Conservation (phyloP, 2,888 invertebrate species). For the Polietes domitor region DNA sequence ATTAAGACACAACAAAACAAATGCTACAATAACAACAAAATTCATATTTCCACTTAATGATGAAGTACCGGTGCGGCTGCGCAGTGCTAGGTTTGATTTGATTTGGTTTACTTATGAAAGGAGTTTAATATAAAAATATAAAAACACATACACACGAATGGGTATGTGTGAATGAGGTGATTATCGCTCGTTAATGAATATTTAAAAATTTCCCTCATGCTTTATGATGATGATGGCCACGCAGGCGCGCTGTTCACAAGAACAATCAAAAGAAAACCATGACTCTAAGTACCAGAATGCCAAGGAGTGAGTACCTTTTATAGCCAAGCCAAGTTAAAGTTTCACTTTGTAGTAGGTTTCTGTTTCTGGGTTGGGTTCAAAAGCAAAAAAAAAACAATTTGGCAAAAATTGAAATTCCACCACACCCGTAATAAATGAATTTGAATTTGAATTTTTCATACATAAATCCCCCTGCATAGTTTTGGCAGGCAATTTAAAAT, state of each 20-base stretch:
- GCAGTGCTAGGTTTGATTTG: background rate
- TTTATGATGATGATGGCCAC: background rate
- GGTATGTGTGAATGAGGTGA: background rate
- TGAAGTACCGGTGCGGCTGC: background rate
- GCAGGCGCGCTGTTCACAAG: background rate
- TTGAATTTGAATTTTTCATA: background rate
- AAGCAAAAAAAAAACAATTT: background rate
- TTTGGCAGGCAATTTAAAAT: background rate
- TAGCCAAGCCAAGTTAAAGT: background rate
- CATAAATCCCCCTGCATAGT: background rate
- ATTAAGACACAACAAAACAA: constrained; percentile 3
- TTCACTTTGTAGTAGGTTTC: too few relatives aligned
- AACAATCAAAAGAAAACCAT: background rate
- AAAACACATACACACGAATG: too few relatives aligned
- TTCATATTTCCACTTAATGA: background rate
- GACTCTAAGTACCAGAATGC: background rate
- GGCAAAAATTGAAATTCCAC: background rate
- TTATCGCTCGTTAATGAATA: background rate
- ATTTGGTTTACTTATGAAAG: background rate
- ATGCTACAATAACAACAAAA: background rate
- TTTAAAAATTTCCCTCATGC: background rate
- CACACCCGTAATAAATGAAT: background rate
- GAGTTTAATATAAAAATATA: background rate
- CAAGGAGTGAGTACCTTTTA: too few relatives aligned
- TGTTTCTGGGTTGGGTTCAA: background rate